These are phyloP conservation scores for Dioctria linearis DNA, from an alignment of 2,888 invertebrate genomes.

Conservation along the genomic window DNA sequence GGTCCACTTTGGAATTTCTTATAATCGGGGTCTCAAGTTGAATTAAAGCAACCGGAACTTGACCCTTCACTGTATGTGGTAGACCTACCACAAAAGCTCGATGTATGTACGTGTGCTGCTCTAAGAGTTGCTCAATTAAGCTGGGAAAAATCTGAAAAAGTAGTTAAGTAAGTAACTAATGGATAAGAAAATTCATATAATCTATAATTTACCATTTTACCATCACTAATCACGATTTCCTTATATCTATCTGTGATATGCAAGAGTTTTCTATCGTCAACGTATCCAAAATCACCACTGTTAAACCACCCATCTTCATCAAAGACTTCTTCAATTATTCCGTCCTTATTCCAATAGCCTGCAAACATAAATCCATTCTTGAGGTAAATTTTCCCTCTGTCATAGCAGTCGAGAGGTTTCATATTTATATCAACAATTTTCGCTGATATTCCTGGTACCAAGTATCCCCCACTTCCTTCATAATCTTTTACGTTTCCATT, in stretches of 20 bases:
- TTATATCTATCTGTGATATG: not conserved
- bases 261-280: constrained; percentile 14
- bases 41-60: constrained; percentile 49
- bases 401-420: constrained; percentile 17
- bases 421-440: constrained; percentile 52
- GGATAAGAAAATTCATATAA: not conserved
- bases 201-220: not conserved
- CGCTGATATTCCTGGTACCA: not conserved
- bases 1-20: not conserved
- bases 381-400: constrained; percentile 51
- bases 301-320: constrained; percentile 16
- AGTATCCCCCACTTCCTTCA: constrained; percentile 9
- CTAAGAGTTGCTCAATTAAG: constrained; percentile 9
- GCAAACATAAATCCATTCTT: constrained; percentile 8
- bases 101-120: constrained; percentile 9
- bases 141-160: constrained; percentile 39
- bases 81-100: constrained; percentile 48
- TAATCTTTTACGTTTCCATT: not conserved
- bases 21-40: not conserved
- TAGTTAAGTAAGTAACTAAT: not conserved
- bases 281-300: constrained; percentile 38
- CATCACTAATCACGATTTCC: constrained; percentile 5
- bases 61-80: constrained; percentile 40
- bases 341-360: constrained; percentile 34
- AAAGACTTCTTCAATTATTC: constrained; percentile 14